Evolutionary conservation across 2,797 vertebrate genomes (phyloP).

Genomic region (Sebastes minor): DNA sequence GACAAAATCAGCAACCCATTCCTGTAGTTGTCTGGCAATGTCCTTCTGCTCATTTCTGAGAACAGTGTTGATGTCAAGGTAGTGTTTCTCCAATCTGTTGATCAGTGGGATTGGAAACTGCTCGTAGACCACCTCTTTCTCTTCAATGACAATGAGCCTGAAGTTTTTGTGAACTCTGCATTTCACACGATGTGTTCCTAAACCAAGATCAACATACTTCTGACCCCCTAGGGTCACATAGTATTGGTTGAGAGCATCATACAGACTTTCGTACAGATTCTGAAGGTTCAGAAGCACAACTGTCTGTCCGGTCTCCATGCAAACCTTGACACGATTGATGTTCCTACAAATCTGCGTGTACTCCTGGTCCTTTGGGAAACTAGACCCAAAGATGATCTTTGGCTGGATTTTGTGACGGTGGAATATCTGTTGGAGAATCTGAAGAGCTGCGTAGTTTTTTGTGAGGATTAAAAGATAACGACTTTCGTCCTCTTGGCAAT

Average conservation of each 20-base stretch:
- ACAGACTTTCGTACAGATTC: conserved; percentile 91
- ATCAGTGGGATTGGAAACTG: conserved; percentile 92
- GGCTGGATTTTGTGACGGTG: conserved; percentile 74
- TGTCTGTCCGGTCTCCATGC: conserved; percentile 89
- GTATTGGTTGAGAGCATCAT: conserved; percentile 91
- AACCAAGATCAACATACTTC: conserved; percentile 91
- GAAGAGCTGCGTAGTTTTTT: conserved; percentile 88
- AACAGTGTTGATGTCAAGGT: conserved; percentile 87
- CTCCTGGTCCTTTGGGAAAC: conserved; percentile 92
- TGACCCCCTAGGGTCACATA: conserved; percentile 91
- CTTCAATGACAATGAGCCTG: conserved; percentile 89
- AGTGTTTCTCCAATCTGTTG: conserved; percentile 94
- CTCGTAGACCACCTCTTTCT: conserved; percentile 89
- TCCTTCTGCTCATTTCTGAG: conserved; percentile 77
- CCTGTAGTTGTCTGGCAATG: conserved; percentile 69
- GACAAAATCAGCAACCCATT: conserved; percentile 82
- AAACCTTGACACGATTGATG: conserved; percentile 88
- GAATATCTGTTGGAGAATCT: conserved; percentile 87
- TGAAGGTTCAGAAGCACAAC: conserved; percentile 89
- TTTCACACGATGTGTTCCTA: conserved; percentile 93
- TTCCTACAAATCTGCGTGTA: conserved; percentile 90
- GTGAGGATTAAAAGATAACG: conserved; percentile 91
- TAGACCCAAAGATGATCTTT: conserved; percentile 92
- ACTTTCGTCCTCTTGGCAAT: conserved; percentile 77
- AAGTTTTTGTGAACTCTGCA: conserved; percentile 91